Evolutionary conservation across 2,113 vertebrate species (phyloP).

Genomic region (Microtus richardsoni): DNA sequence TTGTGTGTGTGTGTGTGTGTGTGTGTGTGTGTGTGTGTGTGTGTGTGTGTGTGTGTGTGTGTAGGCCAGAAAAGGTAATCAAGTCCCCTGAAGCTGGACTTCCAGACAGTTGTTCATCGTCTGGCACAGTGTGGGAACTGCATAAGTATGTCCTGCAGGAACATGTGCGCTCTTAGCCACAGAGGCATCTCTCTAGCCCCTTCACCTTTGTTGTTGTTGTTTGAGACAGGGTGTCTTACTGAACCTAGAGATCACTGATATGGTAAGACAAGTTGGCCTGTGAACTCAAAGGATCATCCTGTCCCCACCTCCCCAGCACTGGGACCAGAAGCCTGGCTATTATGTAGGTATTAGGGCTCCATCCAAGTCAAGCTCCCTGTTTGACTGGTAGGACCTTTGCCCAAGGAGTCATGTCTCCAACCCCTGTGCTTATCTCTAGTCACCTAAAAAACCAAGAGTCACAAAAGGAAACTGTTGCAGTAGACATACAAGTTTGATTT

Average conservation of each 20-base stretch:
- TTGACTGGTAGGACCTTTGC: neutral
- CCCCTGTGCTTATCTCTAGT: neutral
- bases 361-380: neutral
- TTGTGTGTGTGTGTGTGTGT: neutral
- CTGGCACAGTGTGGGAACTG: neutral
- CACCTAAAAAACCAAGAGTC: neutral
- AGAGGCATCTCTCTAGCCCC: neutral
- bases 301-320: neutral
- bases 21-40: neutral
- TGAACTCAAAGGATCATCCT: neutral
- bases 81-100: neutral
- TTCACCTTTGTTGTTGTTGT: neutral
- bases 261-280: neutral
- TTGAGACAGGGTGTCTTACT: neutral
- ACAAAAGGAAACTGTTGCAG: neutral
- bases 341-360: too few relatives aligned
- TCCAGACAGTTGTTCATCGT: neutral
- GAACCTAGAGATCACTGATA: neutral
- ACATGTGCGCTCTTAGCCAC: neutral
- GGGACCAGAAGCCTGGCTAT: neutral
- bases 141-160: neutral
- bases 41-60: neutral
- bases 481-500: constrained; percentile 41
- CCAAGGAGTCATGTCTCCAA: neutral
- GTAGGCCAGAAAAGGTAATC: neutral